Base-by-base conservation (phyloP, 2,888 invertebrate species). In the Drepana falcataria region DNA sequence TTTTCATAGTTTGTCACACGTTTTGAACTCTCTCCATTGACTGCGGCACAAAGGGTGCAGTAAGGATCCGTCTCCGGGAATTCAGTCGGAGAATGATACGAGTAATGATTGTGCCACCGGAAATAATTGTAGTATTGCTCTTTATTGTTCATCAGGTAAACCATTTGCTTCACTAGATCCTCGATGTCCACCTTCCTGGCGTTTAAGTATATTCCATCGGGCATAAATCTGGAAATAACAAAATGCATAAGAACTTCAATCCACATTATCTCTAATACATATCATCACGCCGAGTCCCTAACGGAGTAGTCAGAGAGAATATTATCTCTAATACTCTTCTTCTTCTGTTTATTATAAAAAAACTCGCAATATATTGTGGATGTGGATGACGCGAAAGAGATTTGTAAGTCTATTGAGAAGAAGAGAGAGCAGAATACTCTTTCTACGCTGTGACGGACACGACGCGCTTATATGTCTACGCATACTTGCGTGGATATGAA, bases 201-300 rank as follows among this genome's bases (percentile, higher is more conserved):
- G 54, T 80, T 60, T 2, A 79, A 60, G 58, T 77, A 81, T 35
- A 68, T 73, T 1, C 69, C 66, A 35, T 75, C 69, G 2, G 77
- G 74, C 65, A 76, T 68, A 53, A 77, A 77, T 54, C 77, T 79
- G 64, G 55, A 60, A 59, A 44, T 41, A 6, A 41, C 7, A 2
- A 41, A 41, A 41, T 37, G 37, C 37, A 37, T 4, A 37, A 37
- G 5, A 37, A 37, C 3, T 4, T 5, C 37, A 5, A 4, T 3
- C 5, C 37, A 37, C 37, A 37, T 37, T 37, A 4, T 37, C 37
- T 37, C 3, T 3, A 37, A 37, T 37, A 5, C 37, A 37, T 21
- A 37, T 37, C 37, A 37, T 37, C 37, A 3, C 37, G 2, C 37
- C 4, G 3, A 37, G 21, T 21, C 21, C 21, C 21, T 21, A 21